Conservation (phyloP, 1,140 invertebrate species). For the Periplaneta americana region DNA sequence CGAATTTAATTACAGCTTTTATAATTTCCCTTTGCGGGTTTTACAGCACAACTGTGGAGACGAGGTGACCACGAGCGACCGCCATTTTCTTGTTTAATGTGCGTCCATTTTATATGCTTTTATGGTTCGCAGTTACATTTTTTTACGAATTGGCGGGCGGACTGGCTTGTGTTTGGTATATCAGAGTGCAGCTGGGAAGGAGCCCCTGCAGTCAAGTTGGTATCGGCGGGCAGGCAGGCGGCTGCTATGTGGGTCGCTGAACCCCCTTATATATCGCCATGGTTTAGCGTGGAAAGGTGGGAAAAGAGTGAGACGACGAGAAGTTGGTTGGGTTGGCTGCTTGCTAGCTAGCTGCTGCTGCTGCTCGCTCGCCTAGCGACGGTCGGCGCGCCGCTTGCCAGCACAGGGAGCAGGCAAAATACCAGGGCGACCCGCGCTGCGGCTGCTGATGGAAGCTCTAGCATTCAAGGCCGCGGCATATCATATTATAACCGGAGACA, state of each 20-base stretch:
- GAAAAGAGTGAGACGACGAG: not conserved
- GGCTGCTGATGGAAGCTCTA: not conserved
- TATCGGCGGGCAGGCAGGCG: not conserved
- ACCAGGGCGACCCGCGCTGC: not conserved
- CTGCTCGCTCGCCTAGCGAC: not conserved
- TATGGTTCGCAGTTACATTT: not conserved
- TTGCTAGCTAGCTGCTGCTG: not conserved
- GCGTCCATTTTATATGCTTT: not conserved
- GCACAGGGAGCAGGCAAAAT: conserved; percentile 10
- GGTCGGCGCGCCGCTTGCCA: conserved; percentile 8
- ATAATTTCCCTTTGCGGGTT: too few relatives aligned
- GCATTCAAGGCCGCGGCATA: conserved; percentile 3
- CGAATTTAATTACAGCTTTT: too few relatives aligned
- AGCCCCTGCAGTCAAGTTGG: not conserved
- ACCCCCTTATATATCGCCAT: not conserved
- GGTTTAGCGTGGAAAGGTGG: not conserved
- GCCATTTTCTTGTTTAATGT: not conserved
- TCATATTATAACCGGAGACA: not conserved
- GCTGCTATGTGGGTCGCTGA: not conserved
- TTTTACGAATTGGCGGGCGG: too few relatives aligned
- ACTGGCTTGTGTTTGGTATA: not conserved
- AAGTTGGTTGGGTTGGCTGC: not conserved
- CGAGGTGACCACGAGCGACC: not conserved
- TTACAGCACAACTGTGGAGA: too few relatives aligned
- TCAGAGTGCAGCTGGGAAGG: not conserved